A percentile compares a stretch with the other conserved stretches of the same genome.
These are phyloP conservation scores for Charadrius vociferus DNA, from an alignment of 2,113 vertebrate species.

Conservation along the genomic window DNA sequence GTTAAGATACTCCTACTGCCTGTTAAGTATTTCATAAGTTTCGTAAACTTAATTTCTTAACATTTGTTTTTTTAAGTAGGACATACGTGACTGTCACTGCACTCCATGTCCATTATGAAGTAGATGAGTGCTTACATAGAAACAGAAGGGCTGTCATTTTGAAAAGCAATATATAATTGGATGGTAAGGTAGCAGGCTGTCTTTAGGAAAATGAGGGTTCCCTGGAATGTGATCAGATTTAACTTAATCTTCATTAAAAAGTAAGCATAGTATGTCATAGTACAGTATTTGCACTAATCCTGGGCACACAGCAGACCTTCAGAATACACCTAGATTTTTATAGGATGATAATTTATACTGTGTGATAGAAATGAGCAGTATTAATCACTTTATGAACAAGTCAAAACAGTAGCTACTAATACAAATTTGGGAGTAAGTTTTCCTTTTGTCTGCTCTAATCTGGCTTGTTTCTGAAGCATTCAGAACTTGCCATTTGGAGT, in stretches of 20 bases:
- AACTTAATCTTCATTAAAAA: background rate
- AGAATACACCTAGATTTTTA: background rate
- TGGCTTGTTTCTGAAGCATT: background rate
- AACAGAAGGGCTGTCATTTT: background rate
- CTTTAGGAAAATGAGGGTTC: background rate
- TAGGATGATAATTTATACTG: background rate
- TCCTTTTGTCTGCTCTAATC: background rate
- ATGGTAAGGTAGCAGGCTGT: background rate
- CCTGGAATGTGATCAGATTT: background rate
- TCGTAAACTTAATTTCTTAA: too few relatives aligned
- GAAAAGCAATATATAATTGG: background rate
- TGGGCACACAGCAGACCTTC: background rate
- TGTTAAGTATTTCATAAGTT: background rate
- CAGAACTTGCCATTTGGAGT: background rate
- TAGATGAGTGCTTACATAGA: background rate
- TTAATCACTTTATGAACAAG: background rate
- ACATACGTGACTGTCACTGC: fast-evolving
- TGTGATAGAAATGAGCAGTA: background rate
- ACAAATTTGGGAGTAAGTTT: background rate
- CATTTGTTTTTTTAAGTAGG: too few relatives aligned
- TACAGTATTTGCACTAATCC: background rate
- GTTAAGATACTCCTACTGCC: background rate
- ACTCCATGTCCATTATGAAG: background rate
- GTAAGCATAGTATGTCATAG: background rate
- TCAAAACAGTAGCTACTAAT: background rate